Evolutionary conservation across 2,888 invertebrate genomes (phyloP), one percentile per base, ranked within the genome.

Genomic region (Ennomos erosarius): DNA sequence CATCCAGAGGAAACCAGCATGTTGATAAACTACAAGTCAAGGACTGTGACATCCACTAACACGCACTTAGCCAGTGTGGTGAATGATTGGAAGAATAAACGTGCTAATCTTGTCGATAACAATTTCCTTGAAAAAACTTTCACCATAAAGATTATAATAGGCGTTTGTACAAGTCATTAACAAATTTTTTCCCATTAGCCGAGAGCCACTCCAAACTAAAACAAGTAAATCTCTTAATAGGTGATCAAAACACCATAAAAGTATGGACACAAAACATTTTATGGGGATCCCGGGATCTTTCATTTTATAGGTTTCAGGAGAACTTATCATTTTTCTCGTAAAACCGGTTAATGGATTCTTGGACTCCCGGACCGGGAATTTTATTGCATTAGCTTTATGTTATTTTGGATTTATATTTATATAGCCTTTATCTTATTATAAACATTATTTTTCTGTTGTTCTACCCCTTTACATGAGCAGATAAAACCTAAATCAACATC

Each of bases 281-380:
- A 85, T 74, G 75, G 68, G 70, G 57, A 66, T 73, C 42, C 59
- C 12, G 36, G 68, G 76, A 76, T 68, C 71, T 74, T 74, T 72
- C 72, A 39, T 79, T 87, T 86, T 84, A 85, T 84, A 69, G 79
- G 81, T 84, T 84, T 82, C 76, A 81, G 76, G 77, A 73, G 78
- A 79, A 83, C 82, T 87, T 85, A 87, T 87, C 83, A 87, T 87
- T 84, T 84, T 78, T 70, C 73, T 71, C 82, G 79, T 88, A 87
- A 88, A 85, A 74, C 69, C 74, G 48, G 67, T 81, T 85, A 83
- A 83, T 82, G 78, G 79, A 69, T 73, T 71, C 69, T 74, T 73
- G 51, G 59, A 59, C 50, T 50, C 34, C 39, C 12, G 45, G 50
- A 43, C 59, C 38, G 59, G 45, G 16, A 38, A 33, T 59, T 58